Evolutionary conservation across 2,113 vertebrate genomes (phyloP), one percentile per base, ranked within the genome.

Genomic region (Centropristis striata): DNA sequence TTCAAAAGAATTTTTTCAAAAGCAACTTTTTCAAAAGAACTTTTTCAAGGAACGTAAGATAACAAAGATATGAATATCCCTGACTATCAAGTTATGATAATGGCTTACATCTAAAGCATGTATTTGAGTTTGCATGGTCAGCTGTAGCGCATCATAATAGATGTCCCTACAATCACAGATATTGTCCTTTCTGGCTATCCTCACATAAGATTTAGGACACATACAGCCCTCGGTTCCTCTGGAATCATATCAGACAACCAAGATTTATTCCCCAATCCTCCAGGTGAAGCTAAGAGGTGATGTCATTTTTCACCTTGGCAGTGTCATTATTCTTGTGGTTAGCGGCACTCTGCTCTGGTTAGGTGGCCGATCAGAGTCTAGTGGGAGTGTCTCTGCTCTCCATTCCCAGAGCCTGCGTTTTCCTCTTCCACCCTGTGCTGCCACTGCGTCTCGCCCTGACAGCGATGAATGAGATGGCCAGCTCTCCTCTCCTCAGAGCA

Each of bases 301-400:
- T 95, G 90, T 93, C 91, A 92, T 95, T 94, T 94, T 95, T 95
- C 94, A 95, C 90, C 88, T 90, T 94, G 94, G 92, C 93, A 95
- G 93, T 76, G 91, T 88, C 90, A 93, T 95, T 94, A 94, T 93
- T 95, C 94, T 93, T 93, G 80, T 88, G 88, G 91, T 94, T 95
- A 94, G 90, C 85, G 81, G 89, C 88, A 69, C 90, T 92, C 90
- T 93, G 81, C 89, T 88, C 92, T 84, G 89, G 92, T 93, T 93
- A 93, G 92, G 86, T 92, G 89, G 88, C 89, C 87, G 90, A 90
- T 93, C 92, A 76, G 73, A 81, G 84, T 55, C 81, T 65, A 83
- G 84, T 81, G 89, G 91, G 90, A 88, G 87, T 80, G 86, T 86
- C 86, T 68, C 84, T 28, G 59, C 73, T 83, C 83, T 84, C 71